A percentile compares a stretch with the other conserved stretches of the same genome.
Evolutionary conservation across 2,113 vertebrate genomes (phyloP).

Genomic region (Hippocampus abdominalis): DNA sequence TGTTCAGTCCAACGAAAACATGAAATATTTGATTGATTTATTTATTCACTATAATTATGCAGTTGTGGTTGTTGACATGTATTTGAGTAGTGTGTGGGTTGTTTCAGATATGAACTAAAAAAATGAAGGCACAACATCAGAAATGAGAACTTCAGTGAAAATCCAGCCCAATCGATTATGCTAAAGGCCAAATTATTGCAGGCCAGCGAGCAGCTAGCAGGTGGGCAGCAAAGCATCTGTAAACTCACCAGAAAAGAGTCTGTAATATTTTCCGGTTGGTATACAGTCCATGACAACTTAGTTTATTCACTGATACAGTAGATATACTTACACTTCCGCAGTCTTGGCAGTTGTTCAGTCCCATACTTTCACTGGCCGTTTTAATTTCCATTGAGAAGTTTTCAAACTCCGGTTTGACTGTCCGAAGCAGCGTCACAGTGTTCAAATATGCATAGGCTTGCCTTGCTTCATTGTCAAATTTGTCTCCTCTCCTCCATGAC

Average conservation of each 20-base stretch:
- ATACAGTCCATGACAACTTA: no score
- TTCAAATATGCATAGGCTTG: constrained; percentile 88
- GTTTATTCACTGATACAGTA: background rate
- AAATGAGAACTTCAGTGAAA: background rate
- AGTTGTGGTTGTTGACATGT: background rate
- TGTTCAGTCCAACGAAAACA: background rate
- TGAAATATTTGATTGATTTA: background rate
- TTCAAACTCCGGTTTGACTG: constrained; percentile 92
- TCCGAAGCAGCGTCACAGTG: constrained; percentile 89
- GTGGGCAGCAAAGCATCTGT: no score
- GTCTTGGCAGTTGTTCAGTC: constrained; percentile 71
- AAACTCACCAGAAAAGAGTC: no score
- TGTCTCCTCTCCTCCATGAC: constrained; percentile 92
- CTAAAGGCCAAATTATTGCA: no score
- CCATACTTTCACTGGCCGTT: constrained; percentile 79
- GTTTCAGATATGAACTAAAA: no score
- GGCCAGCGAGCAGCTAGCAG: no score
- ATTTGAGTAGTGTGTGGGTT: background rate
- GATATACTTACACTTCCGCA: constrained; percentile 86
- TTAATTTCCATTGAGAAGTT: constrained; percentile 92
- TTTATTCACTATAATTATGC: background rate
- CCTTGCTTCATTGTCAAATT: constrained; percentile 85
- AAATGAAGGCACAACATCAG: background rate
- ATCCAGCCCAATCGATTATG: no score
- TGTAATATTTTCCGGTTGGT: no score